Evolutionary conservation across 2,888 invertebrate genomes (phyloP).

Genomic region (Petrophora chlorosata): DNA sequence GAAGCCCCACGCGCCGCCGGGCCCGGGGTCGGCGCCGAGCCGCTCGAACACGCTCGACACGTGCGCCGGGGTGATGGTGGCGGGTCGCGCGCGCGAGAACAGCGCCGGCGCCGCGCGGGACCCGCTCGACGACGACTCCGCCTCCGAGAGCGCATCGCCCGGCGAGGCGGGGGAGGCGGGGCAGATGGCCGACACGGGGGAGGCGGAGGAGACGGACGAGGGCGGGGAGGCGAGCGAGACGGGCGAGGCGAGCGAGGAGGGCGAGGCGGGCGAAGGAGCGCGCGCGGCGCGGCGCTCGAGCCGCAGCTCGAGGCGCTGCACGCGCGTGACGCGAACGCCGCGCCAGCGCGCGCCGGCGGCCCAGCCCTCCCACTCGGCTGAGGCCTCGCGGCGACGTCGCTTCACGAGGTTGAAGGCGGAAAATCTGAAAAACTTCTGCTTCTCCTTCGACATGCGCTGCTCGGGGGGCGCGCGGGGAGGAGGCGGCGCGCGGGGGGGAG

Average conservation of each 20-base stretch:
- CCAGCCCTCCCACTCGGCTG: slow-evolving; percentile 71
- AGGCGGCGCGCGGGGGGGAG: slow-evolving; percentile 47
- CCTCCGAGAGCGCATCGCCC: slow-evolving; percentile 30
- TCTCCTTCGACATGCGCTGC: slow-evolving; percentile 92
- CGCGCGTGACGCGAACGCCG: slow-evolving; percentile 68
- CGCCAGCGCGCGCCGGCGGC: slow-evolving; percentile 46
- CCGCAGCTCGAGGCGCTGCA: slow-evolving; percentile 66
- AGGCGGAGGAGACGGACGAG: slow-evolving; percentile 17
- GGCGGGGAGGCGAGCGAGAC: slow-evolving; percentile 34
- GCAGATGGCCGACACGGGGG: slow-evolving; percentile 22
- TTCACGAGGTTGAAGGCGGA: slow-evolving; percentile 90
- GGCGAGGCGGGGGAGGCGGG: slow-evolving; percentile 26
- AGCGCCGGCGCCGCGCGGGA: slow-evolving; percentile 37
- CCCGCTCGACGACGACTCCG: slow-evolving; percentile 24
- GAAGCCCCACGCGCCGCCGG: slow-evolving; percentile 81
- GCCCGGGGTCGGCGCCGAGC: slow-evolving; percentile 62
- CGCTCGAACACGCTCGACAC: slow-evolving; percentile 66
- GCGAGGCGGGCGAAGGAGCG: no score
- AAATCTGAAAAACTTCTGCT: slow-evolving; percentile 93
- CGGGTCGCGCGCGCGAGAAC: slow-evolving; percentile 25
- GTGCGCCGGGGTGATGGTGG: slow-evolving; percentile 46
- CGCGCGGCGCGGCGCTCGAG: slow-evolving; percentile 51
- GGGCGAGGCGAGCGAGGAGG: slow-evolving; percentile 21
- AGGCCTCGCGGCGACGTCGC: slow-evolving; percentile 67
- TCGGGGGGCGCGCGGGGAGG: slow-evolving; percentile 83